Base-by-base conservation (phyloP, 2,888 invertebrate genomes). In the Apamea sordens region DNA sequence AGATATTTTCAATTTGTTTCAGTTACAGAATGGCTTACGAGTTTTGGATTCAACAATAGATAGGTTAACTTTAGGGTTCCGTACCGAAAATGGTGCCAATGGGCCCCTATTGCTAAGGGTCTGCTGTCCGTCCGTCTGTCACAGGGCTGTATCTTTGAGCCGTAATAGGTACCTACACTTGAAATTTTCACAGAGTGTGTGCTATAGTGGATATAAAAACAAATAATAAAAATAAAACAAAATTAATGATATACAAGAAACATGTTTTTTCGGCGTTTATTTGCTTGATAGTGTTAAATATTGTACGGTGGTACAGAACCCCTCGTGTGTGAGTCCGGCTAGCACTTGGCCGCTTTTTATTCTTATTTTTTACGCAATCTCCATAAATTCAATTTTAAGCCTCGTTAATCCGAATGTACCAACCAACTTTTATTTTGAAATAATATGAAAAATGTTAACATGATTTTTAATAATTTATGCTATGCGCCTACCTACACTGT, bases 401-500 rank as follows among this genome's bases (percentile, higher is more conserved):
- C 24, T 28, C 50, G 18, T 69, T 44, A 10, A 28, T 64, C 11
- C 41, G 24, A 32, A 61, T 50, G n/a, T 47, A 41, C 47, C 28
- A 5, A n/a, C 53, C 41, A 82, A 53, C 10, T 44, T 80, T 64
- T 74, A 47, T 44, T 41, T 47, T 47, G 1, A 68, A 70, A 82
- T 82, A 68, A 53, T 61, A 70, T 50, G 21, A 73, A 64, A 75
- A 61, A 69, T 68, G 4, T 63, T 65, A 74, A 59, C 56, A 77
- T 71, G 70, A 74, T 69, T 72, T 77, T 73, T 77, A 36, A 75
- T 73, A 80, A 87, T 87, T 76, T 79, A 79, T 80, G 72, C 0
- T 77, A 70, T 41, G 73, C 76, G 68, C 79, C 86, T 70, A 68
- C 79, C 86, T 70, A 82, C 86, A 73, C 79, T 24, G 67, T 63